Conservation (phyloP, 2,888 invertebrate genomes). For the Clitarchus hookeri region DNA sequence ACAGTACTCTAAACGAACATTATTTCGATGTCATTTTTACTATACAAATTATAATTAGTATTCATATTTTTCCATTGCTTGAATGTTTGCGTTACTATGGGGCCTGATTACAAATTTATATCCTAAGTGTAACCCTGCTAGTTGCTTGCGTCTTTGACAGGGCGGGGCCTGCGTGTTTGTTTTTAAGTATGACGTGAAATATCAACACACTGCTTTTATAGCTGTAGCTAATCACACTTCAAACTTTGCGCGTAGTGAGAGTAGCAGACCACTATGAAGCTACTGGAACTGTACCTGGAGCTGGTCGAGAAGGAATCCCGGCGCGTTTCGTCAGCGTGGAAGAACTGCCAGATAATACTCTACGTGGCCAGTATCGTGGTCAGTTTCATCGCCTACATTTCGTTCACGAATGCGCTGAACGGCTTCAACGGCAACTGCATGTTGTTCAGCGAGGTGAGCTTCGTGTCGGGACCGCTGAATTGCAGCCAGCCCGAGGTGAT, state of each 20-base stretch:
- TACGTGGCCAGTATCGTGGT: neutral
- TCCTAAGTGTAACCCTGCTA: no score
- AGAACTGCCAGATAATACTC: neutral
- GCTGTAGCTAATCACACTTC: no score
- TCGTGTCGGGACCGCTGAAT: neutral
- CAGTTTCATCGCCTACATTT: conserved; percentile 1
- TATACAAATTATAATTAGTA: no score
- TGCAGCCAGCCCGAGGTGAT: neutral
- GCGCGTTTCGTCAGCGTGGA: neutral
- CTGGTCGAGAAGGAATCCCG: conserved; percentile 6
- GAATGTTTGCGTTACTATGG: no score
- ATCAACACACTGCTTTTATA: neutral
- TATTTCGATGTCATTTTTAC: no score
- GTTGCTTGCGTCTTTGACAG: neutral
- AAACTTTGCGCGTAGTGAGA: neutral
- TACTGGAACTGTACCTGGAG: neutral
- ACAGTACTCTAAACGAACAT: no score
- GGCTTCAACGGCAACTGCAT: conserved; percentile 17
- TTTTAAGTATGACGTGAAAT: neutral
- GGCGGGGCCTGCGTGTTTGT: neutral
- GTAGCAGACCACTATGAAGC: neutral
- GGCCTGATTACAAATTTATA: no score
- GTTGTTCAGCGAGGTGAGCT: neutral
- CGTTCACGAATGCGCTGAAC: conserved; percentile 17
- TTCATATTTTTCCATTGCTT: no score